Conservation (phyloP, 2,113 vertebrate genomes). For the Solea senegalensis region DNA sequence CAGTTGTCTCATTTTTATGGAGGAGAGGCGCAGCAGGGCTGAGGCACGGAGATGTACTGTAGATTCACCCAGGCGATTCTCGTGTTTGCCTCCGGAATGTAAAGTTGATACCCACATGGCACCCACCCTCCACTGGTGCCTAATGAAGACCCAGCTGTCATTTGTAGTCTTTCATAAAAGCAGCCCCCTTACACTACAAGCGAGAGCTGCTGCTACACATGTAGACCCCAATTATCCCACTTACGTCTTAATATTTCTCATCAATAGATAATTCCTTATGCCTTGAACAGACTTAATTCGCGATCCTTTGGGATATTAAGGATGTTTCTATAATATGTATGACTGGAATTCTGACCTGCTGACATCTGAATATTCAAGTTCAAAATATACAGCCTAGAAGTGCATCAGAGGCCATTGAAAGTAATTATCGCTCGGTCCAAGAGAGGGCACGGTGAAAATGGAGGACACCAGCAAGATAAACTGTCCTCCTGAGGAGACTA, state of each 20-base stretch:
- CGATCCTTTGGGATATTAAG: neutral
- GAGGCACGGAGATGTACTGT: slow-evolving; percentile 41
- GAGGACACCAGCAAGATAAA: no score
- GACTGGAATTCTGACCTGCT: neutral
- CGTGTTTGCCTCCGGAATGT: slow-evolving; percentile 51
- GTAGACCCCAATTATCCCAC: neutral
- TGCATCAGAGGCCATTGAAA: no score
- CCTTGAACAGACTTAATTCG: slow-evolving; percentile 1
- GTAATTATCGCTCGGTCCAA: no score
- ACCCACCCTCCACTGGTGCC: slow-evolving; percentile 21
- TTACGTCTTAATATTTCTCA: neutral
- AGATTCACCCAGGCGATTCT: slow-evolving; percentile 56
- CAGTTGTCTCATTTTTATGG: slow-evolving; percentile 44
- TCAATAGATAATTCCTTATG: neutral
- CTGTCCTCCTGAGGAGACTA: no score
- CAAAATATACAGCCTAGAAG: no score
- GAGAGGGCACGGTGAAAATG: no score
- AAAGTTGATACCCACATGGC: slow-evolving; percentile 36
- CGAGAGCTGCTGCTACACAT: neutral
- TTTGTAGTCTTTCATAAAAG: slow-evolving; percentile 15
- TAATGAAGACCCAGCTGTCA: slow-evolving; percentile 33
- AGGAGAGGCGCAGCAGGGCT: slow-evolving; percentile 40
- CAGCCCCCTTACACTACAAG: slow-evolving; percentile 2
- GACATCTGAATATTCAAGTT: no score
- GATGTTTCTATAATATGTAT: neutral